phyloP scores from a whole-genome alignment of 1,140 invertebrate genomes.

The Ips nitidus region DNA sequence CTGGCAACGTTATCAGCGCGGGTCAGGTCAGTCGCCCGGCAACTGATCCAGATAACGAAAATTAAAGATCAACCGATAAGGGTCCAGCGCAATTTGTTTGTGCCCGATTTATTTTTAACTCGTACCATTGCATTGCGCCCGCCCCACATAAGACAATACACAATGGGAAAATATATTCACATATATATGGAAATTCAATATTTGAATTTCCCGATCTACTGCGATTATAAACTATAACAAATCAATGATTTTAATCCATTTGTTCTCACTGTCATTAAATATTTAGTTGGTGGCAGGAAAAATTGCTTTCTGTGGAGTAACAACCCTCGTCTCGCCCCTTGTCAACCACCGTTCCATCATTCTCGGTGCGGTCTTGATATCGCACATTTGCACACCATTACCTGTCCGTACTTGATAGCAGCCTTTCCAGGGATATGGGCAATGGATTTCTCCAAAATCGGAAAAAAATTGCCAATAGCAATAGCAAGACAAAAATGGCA shows the following conservation, averaged over 20 bases:
- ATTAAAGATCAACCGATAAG: slow-evolving; percentile 40
- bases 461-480: no score
- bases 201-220: no score
- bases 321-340: slow-evolving; percentile 17
- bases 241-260: no score
- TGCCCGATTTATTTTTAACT: slow-evolving; percentile 36
- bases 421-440: slow-evolving; percentile 3
- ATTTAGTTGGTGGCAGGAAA: no score
- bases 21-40: slow-evolving; percentile 38
- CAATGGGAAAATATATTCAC: not conserved
- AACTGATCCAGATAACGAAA: slow-evolving; percentile 40
- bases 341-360: slow-evolving; percentile 18
- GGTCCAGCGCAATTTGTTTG: slow-evolving; percentile 34
- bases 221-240: no score
- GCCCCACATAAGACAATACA: slow-evolving; percentile 1
- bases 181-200: not conserved
- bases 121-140: not conserved
- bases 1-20: slow-evolving; percentile 36
- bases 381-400: slow-evolving; percentile 38
- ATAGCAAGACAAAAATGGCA: no score
- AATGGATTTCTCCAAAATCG: no score
- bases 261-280: no score
- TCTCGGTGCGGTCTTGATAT: slow-evolving; percentile 31
- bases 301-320: no score
- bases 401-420: slow-evolving; percentile 34